Conservation (phyloP, 2,888 invertebrate species). For the Augiades crinisus region DNA sequence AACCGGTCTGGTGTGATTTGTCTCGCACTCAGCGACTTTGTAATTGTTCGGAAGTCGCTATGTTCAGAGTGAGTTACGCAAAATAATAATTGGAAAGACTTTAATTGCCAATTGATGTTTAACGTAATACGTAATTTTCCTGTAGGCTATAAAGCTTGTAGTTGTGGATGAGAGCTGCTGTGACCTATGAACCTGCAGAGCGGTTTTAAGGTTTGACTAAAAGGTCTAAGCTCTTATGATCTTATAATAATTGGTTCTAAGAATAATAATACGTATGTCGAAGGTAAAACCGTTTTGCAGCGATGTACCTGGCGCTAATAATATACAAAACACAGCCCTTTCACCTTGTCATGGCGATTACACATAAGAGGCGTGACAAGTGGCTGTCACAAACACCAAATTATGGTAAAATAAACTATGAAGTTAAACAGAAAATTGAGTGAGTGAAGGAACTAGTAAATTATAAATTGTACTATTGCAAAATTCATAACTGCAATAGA, state of each 20-base stretch:
- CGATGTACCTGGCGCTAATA: constrained; percentile 3
- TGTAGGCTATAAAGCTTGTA: constrained; percentile 11
- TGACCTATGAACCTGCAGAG: constrained; percentile 18
- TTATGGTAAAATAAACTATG: too few species aligned
- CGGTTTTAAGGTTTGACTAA: constrained; percentile 17
- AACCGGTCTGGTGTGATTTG: constrained; percentile 7
- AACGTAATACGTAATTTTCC: constrained; percentile 19
- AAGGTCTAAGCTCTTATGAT: constrained; percentile 22
- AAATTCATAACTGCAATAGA: too few species aligned
- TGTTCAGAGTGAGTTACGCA: constrained; percentile 9
- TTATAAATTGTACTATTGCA: too few species aligned
- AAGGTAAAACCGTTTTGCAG: constrained; percentile 10
- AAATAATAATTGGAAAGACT: constrained; percentile 17
- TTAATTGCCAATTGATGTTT: constrained; percentile 10
- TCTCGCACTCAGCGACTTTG: constrained; percentile 1
- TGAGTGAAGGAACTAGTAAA: too few species aligned
- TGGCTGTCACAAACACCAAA: neutral
- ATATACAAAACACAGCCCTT: neutral
- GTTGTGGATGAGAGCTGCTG: constrained; percentile 2
- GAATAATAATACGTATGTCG: constrained; percentile 18
- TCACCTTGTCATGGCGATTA: neutral
- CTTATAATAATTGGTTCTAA: constrained; percentile 15
- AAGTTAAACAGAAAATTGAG: too few species aligned
- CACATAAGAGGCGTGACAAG: neutral
- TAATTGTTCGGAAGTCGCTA: constrained; percentile 11